These are phyloP conservation scores for Monopis laevigella DNA, from an alignment of 2,888 invertebrate genomes.

Conservation along the genomic window DNA sequence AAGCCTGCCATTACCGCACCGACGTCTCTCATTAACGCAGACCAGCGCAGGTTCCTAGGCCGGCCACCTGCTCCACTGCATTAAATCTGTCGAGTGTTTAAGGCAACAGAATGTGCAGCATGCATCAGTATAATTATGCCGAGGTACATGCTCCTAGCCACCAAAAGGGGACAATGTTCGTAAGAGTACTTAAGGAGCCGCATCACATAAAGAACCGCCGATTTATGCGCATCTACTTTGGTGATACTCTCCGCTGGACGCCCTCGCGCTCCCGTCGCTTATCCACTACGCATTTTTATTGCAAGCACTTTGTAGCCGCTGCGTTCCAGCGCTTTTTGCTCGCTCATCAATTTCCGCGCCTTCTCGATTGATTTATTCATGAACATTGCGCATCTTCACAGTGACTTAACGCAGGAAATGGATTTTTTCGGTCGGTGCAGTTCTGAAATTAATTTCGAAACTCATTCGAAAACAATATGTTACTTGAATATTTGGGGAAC, in stretches of 20 bases:
- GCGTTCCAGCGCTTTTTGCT: slow-evolving; percentile 51
- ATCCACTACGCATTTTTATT: slow-evolving; percentile 45
- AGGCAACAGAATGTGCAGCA: slow-evolving; percentile 2
- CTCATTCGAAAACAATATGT: slow-evolving; percentile 61
- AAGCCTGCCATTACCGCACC: slow-evolving; percentile 4
- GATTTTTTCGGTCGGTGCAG: slow-evolving; percentile 48
- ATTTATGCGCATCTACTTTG: slow-evolving; percentile 64
- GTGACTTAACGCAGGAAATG: slow-evolving; percentile 60
- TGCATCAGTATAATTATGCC: slow-evolving; percentile 1
- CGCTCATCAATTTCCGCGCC: slow-evolving; percentile 65
- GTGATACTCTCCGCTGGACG: slow-evolving; percentile 38
- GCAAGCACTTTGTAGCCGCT: slow-evolving; percentile 58
- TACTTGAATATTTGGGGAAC: slow-evolving; percentile 30
- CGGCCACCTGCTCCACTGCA: slow-evolving; percentile 4
- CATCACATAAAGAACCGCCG: slow-evolving; percentile 26
- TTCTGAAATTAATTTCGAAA: slow-evolving; percentile 61
- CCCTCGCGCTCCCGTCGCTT: slow-evolving; percentile 23
- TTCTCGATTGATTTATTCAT: slow-evolving; percentile 63
- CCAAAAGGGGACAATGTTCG: slow-evolving; percentile 8
- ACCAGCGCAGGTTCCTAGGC: slow-evolving; percentile 1
- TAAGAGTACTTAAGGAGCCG: slow-evolving; percentile 13
- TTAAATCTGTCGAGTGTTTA: no score
- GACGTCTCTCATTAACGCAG: slow-evolving; percentile 7
- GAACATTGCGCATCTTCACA: slow-evolving; percentile 32
- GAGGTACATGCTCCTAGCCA: slow-evolving; percentile 1